Evolutionary conservation across 2,797 vertebrate genomes (phyloP).

Genomic region (Selene dorsalis): DNA sequence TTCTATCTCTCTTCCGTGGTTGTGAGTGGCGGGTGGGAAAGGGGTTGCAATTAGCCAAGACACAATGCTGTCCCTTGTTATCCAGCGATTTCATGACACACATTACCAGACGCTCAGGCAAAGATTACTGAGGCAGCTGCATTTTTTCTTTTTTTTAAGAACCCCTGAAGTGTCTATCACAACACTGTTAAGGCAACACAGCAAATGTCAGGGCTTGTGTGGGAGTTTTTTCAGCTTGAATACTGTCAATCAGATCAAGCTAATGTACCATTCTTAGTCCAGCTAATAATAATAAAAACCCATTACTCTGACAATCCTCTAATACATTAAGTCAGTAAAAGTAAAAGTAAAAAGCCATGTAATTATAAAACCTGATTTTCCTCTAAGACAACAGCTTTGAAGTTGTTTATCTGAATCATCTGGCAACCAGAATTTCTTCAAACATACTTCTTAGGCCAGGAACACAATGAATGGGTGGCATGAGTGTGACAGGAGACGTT

Average conservation of each 20-base stretch:
- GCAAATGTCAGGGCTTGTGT: slow-evolving; percentile 1
- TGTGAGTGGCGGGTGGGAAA: slow-evolving; percentile 55
- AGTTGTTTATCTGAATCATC: background rate
- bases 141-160: slow-evolving; percentile 24
- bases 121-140: slow-evolving; percentile 45
- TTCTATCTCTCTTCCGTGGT: slow-evolving; percentile 62
- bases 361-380: background rate
- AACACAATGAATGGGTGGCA: no score
- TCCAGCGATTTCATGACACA: slow-evolving; percentile 55
- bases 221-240: background rate
- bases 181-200: slow-evolving; percentile 13
- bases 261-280: no score
- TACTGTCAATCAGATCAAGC: background rate
- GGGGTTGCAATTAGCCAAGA: slow-evolving; percentile 71
- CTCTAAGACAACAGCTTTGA: background rate
- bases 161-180: slow-evolving; percentile 31
- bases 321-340: background rate
- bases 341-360: background rate
- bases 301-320: background rate
- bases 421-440: background rate
- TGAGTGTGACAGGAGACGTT: no score
- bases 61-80: slow-evolving; percentile 70
- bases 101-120: slow-evolving; percentile 36
- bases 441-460: background rate
- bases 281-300: background rate